phyloP scores from a whole-genome alignment of 2,888 invertebrate genomes.

The Onchidella celtica region DNA sequence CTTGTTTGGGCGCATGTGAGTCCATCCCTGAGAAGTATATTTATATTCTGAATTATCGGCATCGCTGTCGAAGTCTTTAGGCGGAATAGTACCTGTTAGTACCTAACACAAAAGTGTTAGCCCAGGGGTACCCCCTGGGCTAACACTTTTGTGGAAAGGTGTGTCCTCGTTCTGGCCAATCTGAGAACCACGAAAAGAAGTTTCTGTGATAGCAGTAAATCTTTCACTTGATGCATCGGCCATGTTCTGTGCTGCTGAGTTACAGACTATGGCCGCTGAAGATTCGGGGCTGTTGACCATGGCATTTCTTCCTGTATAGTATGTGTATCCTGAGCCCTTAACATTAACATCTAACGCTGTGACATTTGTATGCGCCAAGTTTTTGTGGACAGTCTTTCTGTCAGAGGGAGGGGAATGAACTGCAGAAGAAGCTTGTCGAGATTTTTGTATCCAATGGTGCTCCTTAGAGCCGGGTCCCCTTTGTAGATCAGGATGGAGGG shows the following conservation, averaged over 20 bases:
- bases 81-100: background rate
- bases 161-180: no score
- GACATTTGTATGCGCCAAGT: background rate
- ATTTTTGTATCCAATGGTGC: no score
- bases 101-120: no score
- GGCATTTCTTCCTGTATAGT: background rate
- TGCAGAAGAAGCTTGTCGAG: no score
- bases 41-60: conserved; percentile 35
- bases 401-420: no score
- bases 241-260: background rate
- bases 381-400: background rate
- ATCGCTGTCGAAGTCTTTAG: conserved; percentile 39
- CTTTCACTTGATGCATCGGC: background rate
- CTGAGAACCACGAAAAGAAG: no score
- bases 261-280: background rate
- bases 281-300: no score
- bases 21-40: conserved; percentile 41
- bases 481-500: conserved; percentile 17
- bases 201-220: no score
- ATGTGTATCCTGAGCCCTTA: background rate
- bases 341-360: background rate
- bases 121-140: no score
- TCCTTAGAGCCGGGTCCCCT: conserved; percentile 31
- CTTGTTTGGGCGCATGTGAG: background rate
- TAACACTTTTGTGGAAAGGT: no score